Conservation (phyloP, 1,140 invertebrate genomes). For the Cotesia glomerata region DNA sequence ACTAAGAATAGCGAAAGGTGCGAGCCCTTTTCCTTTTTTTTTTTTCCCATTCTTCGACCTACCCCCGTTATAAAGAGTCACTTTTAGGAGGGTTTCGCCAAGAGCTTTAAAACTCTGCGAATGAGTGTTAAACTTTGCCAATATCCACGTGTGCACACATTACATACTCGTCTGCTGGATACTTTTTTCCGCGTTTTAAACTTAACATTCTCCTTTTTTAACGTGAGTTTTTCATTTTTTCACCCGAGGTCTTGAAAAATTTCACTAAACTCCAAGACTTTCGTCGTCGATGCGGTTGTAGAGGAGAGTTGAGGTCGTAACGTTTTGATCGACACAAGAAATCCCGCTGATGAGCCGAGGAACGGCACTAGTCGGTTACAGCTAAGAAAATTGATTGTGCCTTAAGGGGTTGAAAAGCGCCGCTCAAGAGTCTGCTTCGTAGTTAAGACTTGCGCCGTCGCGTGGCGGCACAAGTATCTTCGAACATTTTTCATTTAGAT, state of each 20-base stretch:
- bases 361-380: constrained; percentile 1
- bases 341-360: not conserved
- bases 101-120: constrained; percentile 16
- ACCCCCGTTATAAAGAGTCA: constrained; percentile 22
- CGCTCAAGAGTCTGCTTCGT: constrained; percentile 49
- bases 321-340: not conserved
- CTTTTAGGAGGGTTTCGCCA: constrained; percentile 15
- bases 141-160: constrained; percentile 43
- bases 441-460: constrained; percentile 41
- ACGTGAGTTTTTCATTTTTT: not conserved
- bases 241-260: not conserved
- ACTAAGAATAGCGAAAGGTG: constrained; percentile 15
- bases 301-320: no score
- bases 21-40: not conserved
- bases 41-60: not conserved
- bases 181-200: not conserved
- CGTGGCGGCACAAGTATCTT: constrained; percentile 59
- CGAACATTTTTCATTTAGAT: constrained; percentile 17
- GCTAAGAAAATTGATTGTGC: constrained; percentile 52
- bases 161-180: not conserved
- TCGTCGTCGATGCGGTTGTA: not conserved
- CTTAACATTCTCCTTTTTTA: not conserved
- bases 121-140: constrained; percentile 53
- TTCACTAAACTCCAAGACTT: not conserved
- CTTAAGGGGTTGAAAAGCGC: constrained; percentile 38